Evolutionary conservation across 2,888 invertebrate genomes (phyloP).

Genomic region (Melinaea menophilus): DNA sequence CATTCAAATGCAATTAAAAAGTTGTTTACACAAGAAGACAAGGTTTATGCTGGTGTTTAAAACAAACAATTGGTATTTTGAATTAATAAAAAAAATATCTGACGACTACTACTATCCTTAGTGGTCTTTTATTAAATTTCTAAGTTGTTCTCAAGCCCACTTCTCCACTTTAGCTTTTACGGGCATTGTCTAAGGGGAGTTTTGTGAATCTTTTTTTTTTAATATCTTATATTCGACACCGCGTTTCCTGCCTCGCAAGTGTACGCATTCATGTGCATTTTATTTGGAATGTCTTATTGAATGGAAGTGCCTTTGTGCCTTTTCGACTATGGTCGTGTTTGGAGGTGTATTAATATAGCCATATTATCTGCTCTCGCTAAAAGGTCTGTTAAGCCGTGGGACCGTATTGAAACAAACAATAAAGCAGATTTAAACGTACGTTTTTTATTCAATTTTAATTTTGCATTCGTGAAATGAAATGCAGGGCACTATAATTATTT

Average conservation of each 20-base stretch:
- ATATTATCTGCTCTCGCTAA: constrained; percentile 54
- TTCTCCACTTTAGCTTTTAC: constrained; percentile 43
- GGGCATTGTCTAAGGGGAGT: constrained; percentile 51
- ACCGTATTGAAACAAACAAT: constrained; percentile 37
- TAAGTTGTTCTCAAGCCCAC: constrained; percentile 46
- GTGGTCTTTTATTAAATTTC: constrained; percentile 37
- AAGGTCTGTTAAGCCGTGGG: constrained; percentile 52
- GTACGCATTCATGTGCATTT: constrained; percentile 55
- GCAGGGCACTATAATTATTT: too few relatives aligned
- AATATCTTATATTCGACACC: constrained; percentile 67
- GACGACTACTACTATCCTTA: constrained; percentile 20
- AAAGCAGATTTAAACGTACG: constrained; percentile 27
- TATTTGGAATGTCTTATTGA: constrained; percentile 56
- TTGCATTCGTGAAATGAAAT: constrained; percentile 1
- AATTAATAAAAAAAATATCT: constrained; percentile 12
- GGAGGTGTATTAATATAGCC: constrained; percentile 59
- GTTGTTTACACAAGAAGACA: too few relatives aligned
- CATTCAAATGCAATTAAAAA: too few relatives aligned
- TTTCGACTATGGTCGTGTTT: constrained; percentile 67
- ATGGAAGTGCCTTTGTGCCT: constrained; percentile 71
- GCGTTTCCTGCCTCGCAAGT: constrained; percentile 73
- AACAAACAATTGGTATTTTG: too few relatives aligned
- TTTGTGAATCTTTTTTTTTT: constrained; percentile 50
- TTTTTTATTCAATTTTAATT: constrained; percentile 12
- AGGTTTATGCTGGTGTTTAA: too few relatives aligned